Evolutionary conservation across 1,140 invertebrate species (phyloP).

Genomic region (Zaprionus lachaisei): DNA sequence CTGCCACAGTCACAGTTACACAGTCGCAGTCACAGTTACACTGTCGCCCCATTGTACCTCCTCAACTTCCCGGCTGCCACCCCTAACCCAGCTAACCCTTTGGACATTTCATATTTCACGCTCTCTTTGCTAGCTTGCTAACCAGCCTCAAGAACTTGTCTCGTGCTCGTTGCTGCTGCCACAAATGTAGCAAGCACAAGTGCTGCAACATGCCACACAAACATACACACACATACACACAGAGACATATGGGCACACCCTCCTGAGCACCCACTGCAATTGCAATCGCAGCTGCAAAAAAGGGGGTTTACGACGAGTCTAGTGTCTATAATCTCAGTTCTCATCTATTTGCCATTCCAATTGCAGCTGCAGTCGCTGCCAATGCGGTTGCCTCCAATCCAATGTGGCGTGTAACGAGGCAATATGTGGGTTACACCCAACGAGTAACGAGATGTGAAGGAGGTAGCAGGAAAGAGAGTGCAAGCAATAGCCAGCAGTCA

Average conservation of each 20-base stretch:
- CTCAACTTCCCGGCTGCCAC: background rate
- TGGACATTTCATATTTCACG: slow-evolving; percentile 61
- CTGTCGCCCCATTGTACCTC: background rate
- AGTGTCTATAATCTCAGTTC: slow-evolving; percentile 33
- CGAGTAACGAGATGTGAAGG: slow-evolving; percentile 8
- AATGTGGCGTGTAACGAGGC: slow-evolving; percentile 9
- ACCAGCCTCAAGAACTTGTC: slow-evolving; percentile 25
- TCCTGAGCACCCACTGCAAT: slow-evolving; percentile 2
- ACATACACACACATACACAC: background rate
- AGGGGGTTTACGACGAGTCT: slow-evolving; percentile 1
- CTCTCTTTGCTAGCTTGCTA: slow-evolving; percentile 28
- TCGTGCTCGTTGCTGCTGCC: background rate
- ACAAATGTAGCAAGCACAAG: slow-evolving; percentile 22
- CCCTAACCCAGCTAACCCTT: slow-evolving; percentile 1
- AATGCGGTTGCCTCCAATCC: slow-evolving; percentile 3
- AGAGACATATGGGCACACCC: background rate
- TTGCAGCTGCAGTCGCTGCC: slow-evolving; percentile 12
- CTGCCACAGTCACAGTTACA: slow-evolving; percentile 33
- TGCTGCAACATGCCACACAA: slow-evolving; percentile 9
- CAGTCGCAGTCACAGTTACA: slow-evolving; percentile 10
- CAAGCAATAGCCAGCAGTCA: background rate
- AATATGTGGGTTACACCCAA: slow-evolving; percentile 10
- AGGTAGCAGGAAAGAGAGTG: background rate
- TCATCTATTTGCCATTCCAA: slow-evolving; percentile 44
- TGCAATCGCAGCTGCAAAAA: slow-evolving; percentile 2